Evolutionary conservation across 2,113 vertebrate genomes (phyloP), one percentile per base, ranked within the genome.

Genomic region (Pardalotus punctatus): DNA sequence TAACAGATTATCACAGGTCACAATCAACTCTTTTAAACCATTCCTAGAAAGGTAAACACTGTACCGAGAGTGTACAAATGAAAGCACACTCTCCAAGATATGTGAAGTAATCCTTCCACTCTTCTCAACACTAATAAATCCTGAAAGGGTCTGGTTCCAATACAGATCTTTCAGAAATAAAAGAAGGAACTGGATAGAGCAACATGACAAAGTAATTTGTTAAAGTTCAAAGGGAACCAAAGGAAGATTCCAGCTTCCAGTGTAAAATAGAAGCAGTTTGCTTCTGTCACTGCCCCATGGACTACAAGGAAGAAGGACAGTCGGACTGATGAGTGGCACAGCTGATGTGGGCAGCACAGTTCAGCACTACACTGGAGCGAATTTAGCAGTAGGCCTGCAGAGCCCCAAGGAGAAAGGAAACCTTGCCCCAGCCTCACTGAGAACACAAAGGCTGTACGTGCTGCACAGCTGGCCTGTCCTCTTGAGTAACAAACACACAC

Each of bases 201-300:
- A 51, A 62, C 2, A 3, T 1, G 1, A 60, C 29, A 62, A 6
- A 70, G 19, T 28, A 47, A 43, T 29, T 62, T 20, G 21, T 14
- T 0, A 28, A 54, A 43, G 4, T 13, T 83, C 66, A 82, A 73
- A 73, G 35, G 35, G 28, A 82, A 79, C 8, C 22, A 38, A 38
- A 42, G 50, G 23, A 88, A 72, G 88, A 90, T 15, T 76, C 48
- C 47, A 60, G 29, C 19, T 54, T n/a, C n/a, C n/a, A n/a, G 65
- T 17, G 62, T 53, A 21, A 71, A 85, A 74, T 5, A 33, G 57
- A 53, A 67, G 4, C 35, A 56, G 18, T n/a, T 69, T 7, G 1
- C 8, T 61, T 56, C 70, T 53, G 58, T 2, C 5, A 4, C 1
- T 53, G 70, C 1, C 6, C 4, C 1, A 0, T 0, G 5, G 13